Percentiles rank a stretch among this genome's conserved stretches.
These are phyloP conservation scores for Ancistrus triradiatus DNA, from an alignment of 2,113 vertebrate species.

Conservation along the genomic window DNA sequence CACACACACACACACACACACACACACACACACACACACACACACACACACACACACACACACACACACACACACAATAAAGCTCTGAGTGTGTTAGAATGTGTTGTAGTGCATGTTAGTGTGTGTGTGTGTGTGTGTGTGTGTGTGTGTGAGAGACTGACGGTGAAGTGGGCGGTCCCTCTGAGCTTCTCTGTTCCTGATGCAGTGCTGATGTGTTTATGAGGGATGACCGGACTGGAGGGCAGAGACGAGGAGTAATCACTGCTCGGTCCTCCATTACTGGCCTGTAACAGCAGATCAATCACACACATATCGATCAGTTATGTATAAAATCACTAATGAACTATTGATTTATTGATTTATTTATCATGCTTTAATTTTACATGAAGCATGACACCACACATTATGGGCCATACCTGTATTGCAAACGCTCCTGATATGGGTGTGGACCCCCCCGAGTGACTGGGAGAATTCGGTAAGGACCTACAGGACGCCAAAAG, in stretches of 20 bases:
- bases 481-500: slow-evolving; percentile 89
- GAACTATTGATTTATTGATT: too few species aligned
- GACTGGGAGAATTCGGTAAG: slow-evolving; percentile 88
- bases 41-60: not conserved
- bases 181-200: slow-evolving; percentile 67
- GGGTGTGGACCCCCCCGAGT: slow-evolving; percentile 84
- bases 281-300: slow-evolving; percentile 68
- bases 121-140: too few species aligned
- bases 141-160: slow-evolving; percentile 63
- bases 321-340: too few species aligned
- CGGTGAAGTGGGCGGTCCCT: slow-evolving; percentile 88
- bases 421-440: slow-evolving; percentile 70
- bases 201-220: slow-evolving; percentile 79
- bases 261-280: slow-evolving; percentile 82
- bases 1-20: too few species aligned
- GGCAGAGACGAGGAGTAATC: slow-evolving; percentile 89
- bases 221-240: slow-evolving; percentile 87
- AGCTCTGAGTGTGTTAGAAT: not conserved
- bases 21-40: not conserved
- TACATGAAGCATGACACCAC: too few species aligned
- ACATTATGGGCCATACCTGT: too few species aligned
- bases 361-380: too few species aligned
- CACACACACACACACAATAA: slow-evolving; percentile 5
- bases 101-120: too few species aligned
- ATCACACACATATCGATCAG: not conserved